These are phyloP conservation scores for Stictonetta naevosa DNA, from an alignment of 2,113 vertebrate genomes.

Conservation along the genomic window DNA sequence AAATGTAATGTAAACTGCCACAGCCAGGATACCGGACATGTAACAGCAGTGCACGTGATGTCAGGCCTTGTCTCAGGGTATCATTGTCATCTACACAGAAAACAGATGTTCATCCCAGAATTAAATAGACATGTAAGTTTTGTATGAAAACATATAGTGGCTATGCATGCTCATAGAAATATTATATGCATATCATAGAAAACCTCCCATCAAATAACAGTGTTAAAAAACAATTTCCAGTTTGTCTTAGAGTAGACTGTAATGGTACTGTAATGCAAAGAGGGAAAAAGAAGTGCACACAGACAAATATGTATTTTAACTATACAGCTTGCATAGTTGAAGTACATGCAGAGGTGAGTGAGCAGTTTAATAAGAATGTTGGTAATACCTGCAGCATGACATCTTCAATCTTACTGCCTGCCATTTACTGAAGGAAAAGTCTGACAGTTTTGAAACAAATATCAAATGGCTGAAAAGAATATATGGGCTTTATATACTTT, in stretches of 20 bases:
- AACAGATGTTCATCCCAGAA: background rate
- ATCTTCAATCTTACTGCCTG: background rate
- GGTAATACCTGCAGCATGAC: background rate
- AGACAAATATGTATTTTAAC: background rate
- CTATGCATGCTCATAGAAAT: background rate
- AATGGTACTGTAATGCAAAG: background rate
- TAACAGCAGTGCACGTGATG: background rate
- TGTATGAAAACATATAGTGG: background rate
- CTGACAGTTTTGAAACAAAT: background rate
- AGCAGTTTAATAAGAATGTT: background rate
- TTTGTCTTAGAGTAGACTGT: background rate
- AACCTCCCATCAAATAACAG: background rate
- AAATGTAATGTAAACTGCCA: background rate
- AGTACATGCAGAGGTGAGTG: background rate
- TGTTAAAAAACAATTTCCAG: background rate
- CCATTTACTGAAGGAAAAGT: background rate
- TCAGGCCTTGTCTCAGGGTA: background rate
- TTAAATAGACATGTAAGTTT: background rate
- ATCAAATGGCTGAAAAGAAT: background rate
- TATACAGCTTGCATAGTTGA: background rate
- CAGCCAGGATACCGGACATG: background rate
- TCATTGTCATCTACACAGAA: too few relatives aligned
- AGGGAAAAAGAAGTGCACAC: background rate
- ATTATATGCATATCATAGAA: background rate
- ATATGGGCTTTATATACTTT: background rate